phyloP scores from a whole-genome alignment of 1,140 invertebrate genomes.

The Portunus trituberculatus region DNA sequence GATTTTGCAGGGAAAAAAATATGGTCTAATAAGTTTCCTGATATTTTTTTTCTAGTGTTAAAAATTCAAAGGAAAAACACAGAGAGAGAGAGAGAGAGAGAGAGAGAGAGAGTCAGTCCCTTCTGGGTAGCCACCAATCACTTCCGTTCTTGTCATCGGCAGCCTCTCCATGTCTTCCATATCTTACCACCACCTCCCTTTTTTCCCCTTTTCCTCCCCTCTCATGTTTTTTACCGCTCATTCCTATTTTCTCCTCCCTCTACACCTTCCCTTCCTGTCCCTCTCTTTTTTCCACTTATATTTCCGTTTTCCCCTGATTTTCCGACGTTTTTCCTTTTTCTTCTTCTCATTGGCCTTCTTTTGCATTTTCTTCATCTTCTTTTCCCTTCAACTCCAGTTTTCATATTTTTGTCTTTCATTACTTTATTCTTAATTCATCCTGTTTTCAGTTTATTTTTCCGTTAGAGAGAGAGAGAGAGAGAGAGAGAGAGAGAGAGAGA shows the following conservation, averaged over 20 bases:
- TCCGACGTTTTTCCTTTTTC: background rate
- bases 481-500: too few species aligned
- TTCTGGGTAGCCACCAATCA: background rate
- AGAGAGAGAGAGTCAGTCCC: background rate
- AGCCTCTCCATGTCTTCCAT: background rate
- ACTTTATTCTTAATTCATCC: background rate
- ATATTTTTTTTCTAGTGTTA: too few species aligned
- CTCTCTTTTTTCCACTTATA: background rate
- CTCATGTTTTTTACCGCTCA: background rate
- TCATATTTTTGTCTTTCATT: background rate
- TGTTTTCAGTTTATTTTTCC: too few species aligned
- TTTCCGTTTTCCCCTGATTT: too few species aligned
- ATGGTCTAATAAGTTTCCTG: too few species aligned
- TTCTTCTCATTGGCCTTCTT: background rate
- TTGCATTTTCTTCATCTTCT: background rate
- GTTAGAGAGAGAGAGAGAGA: too few species aligned
- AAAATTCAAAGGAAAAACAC: too few species aligned
- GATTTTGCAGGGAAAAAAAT: too few species aligned
- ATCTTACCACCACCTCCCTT: background rate
- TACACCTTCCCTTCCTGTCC: background rate
- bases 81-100: background rate
- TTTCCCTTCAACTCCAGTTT: background rate
- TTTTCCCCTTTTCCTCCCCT: too few species aligned
- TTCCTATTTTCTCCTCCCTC: background rate
- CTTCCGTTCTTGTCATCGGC: background rate